phyloP scores from a whole-genome alignment of 1,140 invertebrate genomes.

The Drosophila jambulina region DNA sequence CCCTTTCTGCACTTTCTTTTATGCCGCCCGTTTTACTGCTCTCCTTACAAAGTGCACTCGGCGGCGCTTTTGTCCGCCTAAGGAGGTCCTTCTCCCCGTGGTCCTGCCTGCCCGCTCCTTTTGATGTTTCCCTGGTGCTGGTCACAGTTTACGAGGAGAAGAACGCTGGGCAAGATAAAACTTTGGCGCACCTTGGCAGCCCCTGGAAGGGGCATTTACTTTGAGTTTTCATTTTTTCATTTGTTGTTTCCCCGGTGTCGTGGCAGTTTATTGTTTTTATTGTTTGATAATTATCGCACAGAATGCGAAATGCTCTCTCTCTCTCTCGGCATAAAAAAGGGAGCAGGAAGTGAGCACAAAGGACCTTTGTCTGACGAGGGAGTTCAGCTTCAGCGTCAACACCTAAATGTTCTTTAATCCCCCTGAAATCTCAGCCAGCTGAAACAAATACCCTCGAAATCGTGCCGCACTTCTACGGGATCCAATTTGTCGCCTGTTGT shows the following conservation, averaged over 20 bases:
- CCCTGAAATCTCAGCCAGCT: slow-evolving; percentile 25
- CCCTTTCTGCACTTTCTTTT: slow-evolving; percentile 72
- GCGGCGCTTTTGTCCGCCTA: slow-evolving; percentile 60
- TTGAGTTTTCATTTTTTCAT: slow-evolving; percentile 46
- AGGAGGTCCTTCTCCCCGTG: neutral
- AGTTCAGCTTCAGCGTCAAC: slow-evolving; percentile 31
- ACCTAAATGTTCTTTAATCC: slow-evolving; percentile 42
- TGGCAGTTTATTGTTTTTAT: slow-evolving; percentile 81
- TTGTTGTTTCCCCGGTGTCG: slow-evolving; percentile 56
- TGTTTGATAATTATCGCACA: slow-evolving; percentile 77
- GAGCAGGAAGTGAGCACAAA: slow-evolving; percentile 37
- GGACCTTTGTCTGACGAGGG: slow-evolving; percentile 44
- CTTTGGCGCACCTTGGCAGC: slow-evolving; percentile 69
- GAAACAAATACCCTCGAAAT: slow-evolving; percentile 15
- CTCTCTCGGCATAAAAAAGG: slow-evolving; percentile 55
- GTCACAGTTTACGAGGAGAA: slow-evolving; percentile 60
- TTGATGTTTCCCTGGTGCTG: slow-evolving; percentile 74
- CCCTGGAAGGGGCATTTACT: slow-evolving; percentile 18
- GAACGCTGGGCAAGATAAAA: slow-evolving; percentile 66
- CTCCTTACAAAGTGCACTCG: slow-evolving; percentile 79
- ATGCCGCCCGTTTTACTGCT: slow-evolving; percentile 60
- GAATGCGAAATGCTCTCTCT: slow-evolving; percentile 48
- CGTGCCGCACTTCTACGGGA: slow-evolving; percentile 3
- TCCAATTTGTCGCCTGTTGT: slow-evolving; percentile 42
- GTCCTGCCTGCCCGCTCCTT: slow-evolving; percentile 35